Base-by-base conservation (phyloP, 2,888 invertebrate species). In the Aethes cnicana region DNA sequence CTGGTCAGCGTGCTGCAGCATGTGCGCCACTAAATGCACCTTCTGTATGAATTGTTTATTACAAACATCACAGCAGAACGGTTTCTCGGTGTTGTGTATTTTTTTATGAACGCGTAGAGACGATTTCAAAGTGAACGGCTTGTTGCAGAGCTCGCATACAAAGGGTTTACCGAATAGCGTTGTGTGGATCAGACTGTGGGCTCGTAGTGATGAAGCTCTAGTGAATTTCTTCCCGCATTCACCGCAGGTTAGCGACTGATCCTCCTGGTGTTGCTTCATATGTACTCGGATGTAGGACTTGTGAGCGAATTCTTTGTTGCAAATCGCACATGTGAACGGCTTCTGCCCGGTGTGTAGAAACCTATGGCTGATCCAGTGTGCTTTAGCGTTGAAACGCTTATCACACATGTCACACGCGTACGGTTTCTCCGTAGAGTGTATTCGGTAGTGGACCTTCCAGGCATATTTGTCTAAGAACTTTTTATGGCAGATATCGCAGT, bases 171-270 rank as follows among this genome's bases (percentile, higher is more conserved):
- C 46, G 2, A 11, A 3, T 6, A 12, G 35, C 11, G 25, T 26
- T 7, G 46, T 46, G 26, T 46, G 46, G 1, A 46, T 2, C 3
- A 46, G n/a, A 6, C 25, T 46, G 25, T 46, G 46, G 5, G 46
- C 46, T 8, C 25, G 16, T 6, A 46, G 20, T 1, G 33, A 46
- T 3, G 35, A 26, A 2, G 26, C 26, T 23, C 36, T 14, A 2
- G 46, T 36, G 12, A 36, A 46, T 16, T 16, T 36, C n/a, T 46
- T 46, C 3, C 36, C 11, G 14, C 46, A 46, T 1, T 36, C 12
- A 1, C 26, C 14, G 12, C 46, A 46, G 4, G 46, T 20, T 6
- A 36, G 8, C 0, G 35, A 17, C 8, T 35, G 9, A 3, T n/a
- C 9, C 2, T 43, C n/a, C 7, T 32, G 20, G 2, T 43, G 43